Percentiles rank a stretch among this genome's conserved stretches.
phyloP scores from a whole-genome alignment of 2,888 invertebrate species.

The Thysanoteuthis rhombus region DNA sequence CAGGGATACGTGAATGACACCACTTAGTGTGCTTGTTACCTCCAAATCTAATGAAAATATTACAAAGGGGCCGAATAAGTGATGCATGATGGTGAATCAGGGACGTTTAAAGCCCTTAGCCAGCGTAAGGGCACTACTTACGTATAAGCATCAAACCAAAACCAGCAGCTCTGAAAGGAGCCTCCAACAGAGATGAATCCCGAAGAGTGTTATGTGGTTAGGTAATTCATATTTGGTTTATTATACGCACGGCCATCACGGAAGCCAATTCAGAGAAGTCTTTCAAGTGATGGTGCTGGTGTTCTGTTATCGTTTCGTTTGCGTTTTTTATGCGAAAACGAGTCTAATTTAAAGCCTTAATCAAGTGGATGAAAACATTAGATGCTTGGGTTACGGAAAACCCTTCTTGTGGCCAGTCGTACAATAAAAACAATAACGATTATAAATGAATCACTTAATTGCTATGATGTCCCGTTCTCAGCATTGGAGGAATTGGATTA shows the following conservation, averaged over 20 bases:
- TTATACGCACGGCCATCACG: neutral
- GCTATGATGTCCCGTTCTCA: neutral
- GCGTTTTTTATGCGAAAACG: neutral
- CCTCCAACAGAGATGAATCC: neutral
- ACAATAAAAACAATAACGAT: neutral
- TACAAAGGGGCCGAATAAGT: too few species aligned
- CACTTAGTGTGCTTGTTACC: too few species aligned
- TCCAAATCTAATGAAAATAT: too few species aligned
- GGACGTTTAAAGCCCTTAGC: too few species aligned
- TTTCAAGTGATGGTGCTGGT: neutral
- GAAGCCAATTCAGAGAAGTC: neutral
- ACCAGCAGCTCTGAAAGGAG: neutral
- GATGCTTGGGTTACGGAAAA: neutral
- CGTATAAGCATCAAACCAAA: neutral
- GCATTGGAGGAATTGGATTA: neutral
- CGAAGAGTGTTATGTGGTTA: neutral
- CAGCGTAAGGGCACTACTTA: neutral
- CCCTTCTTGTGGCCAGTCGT: neutral
- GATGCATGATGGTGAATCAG: too few species aligned
- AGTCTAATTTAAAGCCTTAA: neutral
- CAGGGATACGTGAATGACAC: too few species aligned
- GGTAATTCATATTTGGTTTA: too few species aligned
- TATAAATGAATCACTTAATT: neutral
- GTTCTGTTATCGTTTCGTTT: neutral
- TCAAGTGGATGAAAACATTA: neutral